Conservation (phyloP, 1,140 invertebrate species). For the Palaemon carinicauda region DNA sequence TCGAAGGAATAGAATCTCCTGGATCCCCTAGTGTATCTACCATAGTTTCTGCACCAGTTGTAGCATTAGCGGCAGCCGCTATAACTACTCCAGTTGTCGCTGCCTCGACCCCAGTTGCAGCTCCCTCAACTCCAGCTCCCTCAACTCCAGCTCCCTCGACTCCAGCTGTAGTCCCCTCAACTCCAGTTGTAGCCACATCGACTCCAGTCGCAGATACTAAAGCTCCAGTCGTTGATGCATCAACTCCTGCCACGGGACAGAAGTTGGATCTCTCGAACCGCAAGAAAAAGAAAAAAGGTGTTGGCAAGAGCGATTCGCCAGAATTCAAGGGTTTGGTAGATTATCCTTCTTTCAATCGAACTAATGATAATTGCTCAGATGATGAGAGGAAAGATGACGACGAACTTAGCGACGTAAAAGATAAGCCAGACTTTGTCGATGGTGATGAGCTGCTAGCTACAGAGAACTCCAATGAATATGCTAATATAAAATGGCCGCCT, state of each 20-base stretch:
- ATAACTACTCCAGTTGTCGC: neutral
- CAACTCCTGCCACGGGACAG: neutral
- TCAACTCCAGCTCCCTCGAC: slow-evolving; percentile 19
- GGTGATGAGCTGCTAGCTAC: neutral
- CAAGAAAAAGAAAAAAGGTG: slow-evolving; percentile 15
- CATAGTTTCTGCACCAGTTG: slow-evolving; percentile 8
- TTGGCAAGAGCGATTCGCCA: slow-evolving; percentile 61
- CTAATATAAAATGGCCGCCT: slow-evolving; percentile 70
- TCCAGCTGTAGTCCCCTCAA: neutral
- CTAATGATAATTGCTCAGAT: slow-evolving; percentile 44
- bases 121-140: slow-evolving; percentile 5
- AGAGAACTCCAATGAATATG: slow-evolving; percentile 39
- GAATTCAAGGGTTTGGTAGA: slow-evolving; percentile 51
- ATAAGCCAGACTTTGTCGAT: too few relatives aligned
- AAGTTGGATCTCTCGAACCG: neutral
- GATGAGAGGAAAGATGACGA: slow-evolving; percentile 21
- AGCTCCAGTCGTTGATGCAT: neutral
- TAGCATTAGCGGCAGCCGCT: neutral
- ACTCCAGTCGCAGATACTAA: slow-evolving; percentile 5
- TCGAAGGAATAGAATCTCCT: slow-evolving; percentile 26
- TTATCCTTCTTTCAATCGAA: slow-evolving; percentile 58
- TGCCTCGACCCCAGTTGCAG: slow-evolving; percentile 11
- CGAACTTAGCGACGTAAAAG: neutral
- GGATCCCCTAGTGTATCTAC: slow-evolving; percentile 38
- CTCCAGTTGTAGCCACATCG: neutral